Percentiles rank a stretch among this genome's conserved stretches.
These are phyloP conservation scores for Avahi laniger DNA, from an alignment of 2,797 vertebrate species.

Conservation along the genomic window DNA sequence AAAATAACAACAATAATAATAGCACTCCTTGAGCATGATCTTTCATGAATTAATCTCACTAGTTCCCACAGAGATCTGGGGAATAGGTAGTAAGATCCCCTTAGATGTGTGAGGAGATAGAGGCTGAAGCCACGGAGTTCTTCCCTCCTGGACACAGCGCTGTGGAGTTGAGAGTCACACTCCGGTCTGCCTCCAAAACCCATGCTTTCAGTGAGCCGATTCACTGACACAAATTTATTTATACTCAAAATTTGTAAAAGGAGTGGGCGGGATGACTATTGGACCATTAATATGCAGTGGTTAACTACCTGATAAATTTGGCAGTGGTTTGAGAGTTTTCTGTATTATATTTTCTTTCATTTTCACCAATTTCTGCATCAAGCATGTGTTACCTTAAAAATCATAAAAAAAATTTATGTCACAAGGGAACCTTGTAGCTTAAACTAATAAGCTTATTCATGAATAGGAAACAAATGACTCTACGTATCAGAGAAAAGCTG, in stretches of 20 bases:
- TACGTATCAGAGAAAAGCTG: too few species aligned
- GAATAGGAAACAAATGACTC: rapidly evolving
- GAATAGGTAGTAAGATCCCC: neutral
- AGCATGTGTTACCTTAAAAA: neutral
- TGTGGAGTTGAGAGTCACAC: neutral
- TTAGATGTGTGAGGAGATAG: neutral
- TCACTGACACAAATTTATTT: neutral
- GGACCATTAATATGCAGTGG: rapidly evolving
- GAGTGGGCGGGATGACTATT: neutral
- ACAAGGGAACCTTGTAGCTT: neutral
- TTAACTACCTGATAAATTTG: too few species aligned
- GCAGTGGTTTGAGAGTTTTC: neutral
- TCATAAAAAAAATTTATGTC: neutral
- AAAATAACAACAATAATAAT: neutral
- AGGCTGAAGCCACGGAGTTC: rapidly evolving
- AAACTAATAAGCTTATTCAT: neutral
- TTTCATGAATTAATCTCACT: neutral
- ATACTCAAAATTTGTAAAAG: neutral
- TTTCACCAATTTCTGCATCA: neutral
- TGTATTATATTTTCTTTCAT: neutral
- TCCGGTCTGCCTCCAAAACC: neutral
- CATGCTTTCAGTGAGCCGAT: rapidly evolving
- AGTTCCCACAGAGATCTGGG: neutral
- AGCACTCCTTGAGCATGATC: neutral
- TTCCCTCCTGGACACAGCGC: rapidly evolving